A percentile compares a stretch with the other conserved stretches of the same genome.
phyloP scores from a whole-genome alignment of 2,113 vertebrate species.

The Spizaetus ornatus region DNA sequence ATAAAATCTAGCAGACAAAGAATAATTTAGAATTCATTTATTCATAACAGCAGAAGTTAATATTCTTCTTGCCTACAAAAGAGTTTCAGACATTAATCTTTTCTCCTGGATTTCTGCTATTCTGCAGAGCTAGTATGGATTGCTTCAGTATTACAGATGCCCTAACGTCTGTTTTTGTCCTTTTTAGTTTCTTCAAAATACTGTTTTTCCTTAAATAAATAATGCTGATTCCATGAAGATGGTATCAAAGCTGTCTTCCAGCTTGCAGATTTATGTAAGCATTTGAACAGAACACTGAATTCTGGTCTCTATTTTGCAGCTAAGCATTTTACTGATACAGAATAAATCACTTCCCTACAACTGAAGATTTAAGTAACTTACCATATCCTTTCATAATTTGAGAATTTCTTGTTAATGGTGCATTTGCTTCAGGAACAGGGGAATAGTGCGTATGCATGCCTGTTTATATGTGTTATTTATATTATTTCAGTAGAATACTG shows the following conservation, averaged over 20 bases:
- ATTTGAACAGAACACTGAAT: neutral
- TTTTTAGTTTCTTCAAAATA: neutral
- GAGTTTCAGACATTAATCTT: neutral
- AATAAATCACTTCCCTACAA: neutral
- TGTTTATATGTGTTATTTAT: neutral
- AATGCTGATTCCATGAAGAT: neutral
- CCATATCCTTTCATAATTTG: neutral
- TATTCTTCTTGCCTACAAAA: neutral
- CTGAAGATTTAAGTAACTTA: neutral
- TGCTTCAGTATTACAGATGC: neutral
- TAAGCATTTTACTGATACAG: neutral
- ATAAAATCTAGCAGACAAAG: neutral
- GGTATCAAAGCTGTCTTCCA: neutral
- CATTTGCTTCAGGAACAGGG: neutral
- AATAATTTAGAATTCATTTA: slow-evolving; percentile 53
- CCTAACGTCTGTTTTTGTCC: neutral
- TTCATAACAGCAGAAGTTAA: slow-evolving; percentile 9
- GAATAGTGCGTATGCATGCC: neutral
- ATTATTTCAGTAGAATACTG: neutral
- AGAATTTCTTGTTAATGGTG: neutral
- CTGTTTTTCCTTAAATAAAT: slow-evolving; percentile 1
- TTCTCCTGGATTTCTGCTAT: neutral
- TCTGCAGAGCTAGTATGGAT: neutral
- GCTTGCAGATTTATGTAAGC: neutral
- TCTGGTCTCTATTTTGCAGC: neutral